These are phyloP conservation scores for Iphiclides podalirius DNA, from an alignment of 2,888 invertebrate genomes.

Conservation along the genomic window DNA sequence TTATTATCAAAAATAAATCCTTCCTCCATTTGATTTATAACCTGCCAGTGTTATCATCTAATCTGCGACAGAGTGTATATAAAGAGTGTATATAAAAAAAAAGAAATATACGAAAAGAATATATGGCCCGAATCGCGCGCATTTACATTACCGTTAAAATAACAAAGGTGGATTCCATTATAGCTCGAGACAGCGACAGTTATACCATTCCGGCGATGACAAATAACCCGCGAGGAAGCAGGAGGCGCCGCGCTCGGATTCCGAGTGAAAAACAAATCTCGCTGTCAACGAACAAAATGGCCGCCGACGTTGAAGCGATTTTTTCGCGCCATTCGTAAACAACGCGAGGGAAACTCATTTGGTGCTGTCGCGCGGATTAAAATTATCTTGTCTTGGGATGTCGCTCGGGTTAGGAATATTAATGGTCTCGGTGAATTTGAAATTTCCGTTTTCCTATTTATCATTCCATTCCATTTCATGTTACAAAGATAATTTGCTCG, in stretches of 20 bases:
- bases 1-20: too few relatives aligned
- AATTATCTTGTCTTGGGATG: conserved; percentile 43
- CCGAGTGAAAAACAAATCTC: conserved; percentile 55
- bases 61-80: too few relatives aligned
- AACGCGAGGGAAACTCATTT: conserved; percentile 50
- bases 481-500: too few relatives aligned
- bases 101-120: too few relatives aligned
- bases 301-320: conserved; percentile 41
- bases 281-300: conserved; percentile 58
- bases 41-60: too few relatives aligned
- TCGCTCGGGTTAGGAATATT: conserved; percentile 18
- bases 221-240: conserved; percentile 42
- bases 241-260: conserved; percentile 24
- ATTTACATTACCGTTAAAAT: not conserved
- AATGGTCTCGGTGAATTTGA: conserved; percentile 16
- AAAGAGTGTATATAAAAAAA: too few relatives aligned
- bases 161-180: conserved; percentile 28
- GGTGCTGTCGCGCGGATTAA: conserved; percentile 47
- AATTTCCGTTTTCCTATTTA: conserved; percentile 2
- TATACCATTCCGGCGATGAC: conserved; percentile 40
- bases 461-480: conserved; percentile 3
- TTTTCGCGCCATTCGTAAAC: conserved; percentile 47
- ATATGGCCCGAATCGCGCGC: too few relatives aligned
- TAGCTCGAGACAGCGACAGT: conserved; percentile 16
- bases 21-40: too few relatives aligned